Evolutionary conservation across 2,113 vertebrate species (phyloP).

Genomic region (Micromys minutus): DNA sequence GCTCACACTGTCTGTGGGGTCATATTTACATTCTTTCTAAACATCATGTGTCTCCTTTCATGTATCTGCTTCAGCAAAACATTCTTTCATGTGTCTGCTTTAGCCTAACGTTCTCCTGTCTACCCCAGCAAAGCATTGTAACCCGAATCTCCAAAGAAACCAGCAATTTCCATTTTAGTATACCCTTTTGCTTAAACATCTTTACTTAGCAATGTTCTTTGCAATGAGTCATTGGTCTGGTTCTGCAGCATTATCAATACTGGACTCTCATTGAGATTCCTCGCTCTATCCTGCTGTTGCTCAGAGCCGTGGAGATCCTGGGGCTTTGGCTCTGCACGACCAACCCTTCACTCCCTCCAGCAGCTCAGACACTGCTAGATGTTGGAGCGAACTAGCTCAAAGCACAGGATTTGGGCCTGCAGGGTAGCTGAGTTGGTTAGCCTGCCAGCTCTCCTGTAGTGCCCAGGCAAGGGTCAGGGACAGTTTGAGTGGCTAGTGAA

Average conservation of each 20-base stretch:
- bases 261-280: neutral
- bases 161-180: neutral
- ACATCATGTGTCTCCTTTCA: too few relatives aligned
- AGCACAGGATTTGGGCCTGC: neutral
- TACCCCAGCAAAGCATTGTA: too few relatives aligned
- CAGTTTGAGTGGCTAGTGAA: neutral
- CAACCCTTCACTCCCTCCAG: neutral
- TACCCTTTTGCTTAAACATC: neutral
- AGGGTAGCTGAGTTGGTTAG: neutral
- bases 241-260: neutral
- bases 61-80: too few relatives aligned
- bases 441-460: neutral
- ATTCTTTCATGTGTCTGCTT: too few relatives aligned
- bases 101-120: too few relatives aligned
- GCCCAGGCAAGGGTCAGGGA: neutral
- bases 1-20: too few relatives aligned
- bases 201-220: neutral
- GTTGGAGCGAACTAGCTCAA: neutral
- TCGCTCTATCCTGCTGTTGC: neutral
- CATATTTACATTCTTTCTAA: too few relatives aligned
- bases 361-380: neutral
- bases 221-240: neutral
- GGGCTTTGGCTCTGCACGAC: neutral
- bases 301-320: neutral
- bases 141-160: too few relatives aligned